phyloP scores from a whole-genome alignment of 2,888 invertebrate species.

The Lepeophtheirus nordmannii region DNA sequence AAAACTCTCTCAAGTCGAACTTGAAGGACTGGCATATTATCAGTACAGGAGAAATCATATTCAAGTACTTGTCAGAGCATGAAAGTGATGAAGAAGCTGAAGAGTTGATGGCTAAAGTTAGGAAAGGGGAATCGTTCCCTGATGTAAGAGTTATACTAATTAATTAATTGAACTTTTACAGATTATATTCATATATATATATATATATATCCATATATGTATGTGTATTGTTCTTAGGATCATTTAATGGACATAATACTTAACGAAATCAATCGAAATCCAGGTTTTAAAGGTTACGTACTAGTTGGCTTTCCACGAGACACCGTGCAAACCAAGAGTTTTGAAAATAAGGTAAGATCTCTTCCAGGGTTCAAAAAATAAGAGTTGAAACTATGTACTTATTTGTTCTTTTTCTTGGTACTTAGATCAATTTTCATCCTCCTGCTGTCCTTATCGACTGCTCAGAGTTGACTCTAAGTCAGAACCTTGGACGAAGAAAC shows the following conservation, averaged over 20 bases:
- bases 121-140: background rate
- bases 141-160: background rate
- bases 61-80: conserved; percentile 50
- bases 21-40: conserved; percentile 55
- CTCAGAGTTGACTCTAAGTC: conserved; percentile 69
- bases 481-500: conserved; percentile 34
- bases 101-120: conserved; percentile 43
- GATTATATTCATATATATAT: background rate
- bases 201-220: background rate
- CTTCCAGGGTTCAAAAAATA: background rate
- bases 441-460: conserved; percentile 73
- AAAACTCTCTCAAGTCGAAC: conserved; percentile 42
- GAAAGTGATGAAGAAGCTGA: conserved; percentile 39
- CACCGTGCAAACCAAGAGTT: conserved; percentile 66
- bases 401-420: background rate
- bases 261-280: background rate
- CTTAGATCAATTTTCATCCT: conserved; percentile 57
- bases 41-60: conserved; percentile 59
- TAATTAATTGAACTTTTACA: background rate
- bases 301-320: conserved; percentile 90
- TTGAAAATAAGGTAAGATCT: conserved; percentile 61
- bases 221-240: background rate
- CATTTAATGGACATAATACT: background rate
- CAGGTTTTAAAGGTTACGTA: conserved; percentile 53
- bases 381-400: background rate